Conservation (phyloP, 2,888 invertebrate genomes). For the Drosophila picticornis region DNA sequence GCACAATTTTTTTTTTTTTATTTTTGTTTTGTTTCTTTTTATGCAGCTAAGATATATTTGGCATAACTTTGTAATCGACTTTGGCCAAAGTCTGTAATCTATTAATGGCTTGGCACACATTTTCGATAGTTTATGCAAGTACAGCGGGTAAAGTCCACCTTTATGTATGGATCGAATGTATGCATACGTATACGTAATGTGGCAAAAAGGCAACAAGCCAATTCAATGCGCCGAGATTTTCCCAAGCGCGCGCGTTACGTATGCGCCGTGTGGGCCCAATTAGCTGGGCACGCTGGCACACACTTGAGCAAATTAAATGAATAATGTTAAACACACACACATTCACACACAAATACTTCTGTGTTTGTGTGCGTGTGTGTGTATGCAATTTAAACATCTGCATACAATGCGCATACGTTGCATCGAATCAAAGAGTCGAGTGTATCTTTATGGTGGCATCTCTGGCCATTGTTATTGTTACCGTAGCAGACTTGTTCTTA, state of each 20-base stretch:
- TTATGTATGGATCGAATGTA: neutral
- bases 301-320: slow-evolving; percentile 16
- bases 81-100: slow-evolving; percentile 11
- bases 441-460: slow-evolving; percentile 35
- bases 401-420: slow-evolving; percentile 30
- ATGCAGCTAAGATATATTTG: slow-evolving; percentile 1
- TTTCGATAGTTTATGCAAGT: slow-evolving; percentile 35
- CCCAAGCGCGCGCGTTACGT: slow-evolving; percentile 75
- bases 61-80: slow-evolving; percentile 19
- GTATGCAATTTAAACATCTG: slow-evolving; percentile 12
- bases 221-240: slow-evolving; percentile 57
- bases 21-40: neutral
- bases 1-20: slow-evolving; percentile 16
- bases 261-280: slow-evolving; percentile 77
- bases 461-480: slow-evolving; percentile 52
- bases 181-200: slow-evolving; percentile 66
- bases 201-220: slow-evolving; percentile 31
- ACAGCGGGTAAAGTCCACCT: neutral
- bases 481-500: slow-evolving; percentile 15
- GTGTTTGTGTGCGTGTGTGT: neutral
- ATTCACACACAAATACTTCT: neutral
- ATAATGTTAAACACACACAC: slow-evolving; percentile 1
- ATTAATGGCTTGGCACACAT: slow-evolving; percentile 63
- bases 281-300: slow-evolving; percentile 44
- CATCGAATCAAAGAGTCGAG: slow-evolving; percentile 3